Evolutionary conservation across 1,140 invertebrate genomes (phyloP).

Genomic region (Bombus waltoni): DNA sequence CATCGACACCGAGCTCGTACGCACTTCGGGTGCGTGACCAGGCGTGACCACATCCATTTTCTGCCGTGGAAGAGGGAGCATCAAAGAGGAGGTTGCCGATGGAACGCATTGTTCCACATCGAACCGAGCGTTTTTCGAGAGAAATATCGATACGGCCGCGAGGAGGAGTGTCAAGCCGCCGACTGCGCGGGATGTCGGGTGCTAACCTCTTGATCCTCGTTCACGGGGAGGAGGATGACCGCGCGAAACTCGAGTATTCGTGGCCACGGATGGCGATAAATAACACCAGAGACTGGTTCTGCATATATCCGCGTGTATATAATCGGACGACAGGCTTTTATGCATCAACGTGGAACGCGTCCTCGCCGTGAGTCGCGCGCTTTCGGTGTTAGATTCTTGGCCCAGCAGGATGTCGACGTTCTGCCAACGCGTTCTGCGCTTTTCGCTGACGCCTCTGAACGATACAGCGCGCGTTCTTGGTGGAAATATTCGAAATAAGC

Average conservation of each 20-base stretch:
- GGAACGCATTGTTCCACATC: conserved; percentile 45
- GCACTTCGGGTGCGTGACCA: neutral
- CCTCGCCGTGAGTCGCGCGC: neutral
- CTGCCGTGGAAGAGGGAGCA: neutral
- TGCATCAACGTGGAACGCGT: neutral
- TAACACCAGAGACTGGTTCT: conserved; percentile 51
- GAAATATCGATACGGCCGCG: conserved; percentile 52
- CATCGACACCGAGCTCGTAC: neutral
- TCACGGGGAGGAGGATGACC: conserved; percentile 15
- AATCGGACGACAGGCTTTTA: conserved; percentile 40
- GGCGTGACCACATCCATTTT: conserved; percentile 26
- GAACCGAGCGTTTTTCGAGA: conserved; percentile 51
- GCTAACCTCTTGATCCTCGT: conserved; percentile 57
- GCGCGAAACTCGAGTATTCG: conserved; percentile 36
- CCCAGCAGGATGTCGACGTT: conserved; percentile 27
- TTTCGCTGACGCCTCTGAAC: too few species aligned
- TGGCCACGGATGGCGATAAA: conserved; percentile 51
- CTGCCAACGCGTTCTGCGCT: neutral
- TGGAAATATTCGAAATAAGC: neutral
- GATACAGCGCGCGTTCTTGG: too few species aligned
- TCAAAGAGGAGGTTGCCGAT: neutral
- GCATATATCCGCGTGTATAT: conserved; percentile 47
- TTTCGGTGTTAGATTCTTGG: conserved; percentile 22
- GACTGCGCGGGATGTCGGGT: conserved; percentile 50
- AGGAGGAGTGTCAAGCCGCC: conserved; percentile 33